A percentile compares a stretch with the other conserved stretches of the same genome.
Conservation (phyloP, 2,797 vertebrate species). For the Acanthiza pusilla region DNA sequence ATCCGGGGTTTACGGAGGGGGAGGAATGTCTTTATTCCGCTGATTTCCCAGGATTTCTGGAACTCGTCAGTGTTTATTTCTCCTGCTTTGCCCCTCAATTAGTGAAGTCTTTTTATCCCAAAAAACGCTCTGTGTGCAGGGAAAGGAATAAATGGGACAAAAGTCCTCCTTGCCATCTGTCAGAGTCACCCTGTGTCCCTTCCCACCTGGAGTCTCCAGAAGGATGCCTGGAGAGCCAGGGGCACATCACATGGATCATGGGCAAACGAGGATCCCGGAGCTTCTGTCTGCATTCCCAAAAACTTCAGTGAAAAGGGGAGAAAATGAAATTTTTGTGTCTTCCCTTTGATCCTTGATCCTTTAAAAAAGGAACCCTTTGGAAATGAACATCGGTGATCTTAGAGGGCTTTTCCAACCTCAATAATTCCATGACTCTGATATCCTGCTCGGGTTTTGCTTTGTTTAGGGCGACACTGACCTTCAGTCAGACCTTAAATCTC, state of each 20-base stretch:
- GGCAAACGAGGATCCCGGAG: not conserved
- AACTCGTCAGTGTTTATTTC: not conserved
- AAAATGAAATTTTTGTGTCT: not conserved
- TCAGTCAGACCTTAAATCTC: not conserved
- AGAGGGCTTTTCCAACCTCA: not conserved
- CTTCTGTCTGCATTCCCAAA: not conserved
- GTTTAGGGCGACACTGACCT: not conserved
- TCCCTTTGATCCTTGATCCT: not conserved
- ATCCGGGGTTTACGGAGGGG: not conserved
- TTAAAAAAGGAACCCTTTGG: rapidly evolving
- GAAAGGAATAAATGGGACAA: not conserved
- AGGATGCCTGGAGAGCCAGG: not conserved
- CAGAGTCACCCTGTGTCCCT: not conserved
- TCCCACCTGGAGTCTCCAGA: constrained; percentile 20
- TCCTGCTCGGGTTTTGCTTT: not conserved
- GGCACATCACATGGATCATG: not conserved
- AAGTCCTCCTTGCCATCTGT: constrained; percentile 16
- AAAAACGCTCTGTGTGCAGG: not conserved
- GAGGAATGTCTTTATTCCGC: not conserved
- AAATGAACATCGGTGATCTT: not conserved
- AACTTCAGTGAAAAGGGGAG: not conserved
- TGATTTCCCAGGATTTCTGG: not conserved
- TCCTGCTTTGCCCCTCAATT: not conserved
- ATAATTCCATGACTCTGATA: not conserved
- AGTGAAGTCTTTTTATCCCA: not conserved